phyloP scores from a whole-genome alignment of 2,113 vertebrate genomes.

The Ageneiosus marmoratus region DNA sequence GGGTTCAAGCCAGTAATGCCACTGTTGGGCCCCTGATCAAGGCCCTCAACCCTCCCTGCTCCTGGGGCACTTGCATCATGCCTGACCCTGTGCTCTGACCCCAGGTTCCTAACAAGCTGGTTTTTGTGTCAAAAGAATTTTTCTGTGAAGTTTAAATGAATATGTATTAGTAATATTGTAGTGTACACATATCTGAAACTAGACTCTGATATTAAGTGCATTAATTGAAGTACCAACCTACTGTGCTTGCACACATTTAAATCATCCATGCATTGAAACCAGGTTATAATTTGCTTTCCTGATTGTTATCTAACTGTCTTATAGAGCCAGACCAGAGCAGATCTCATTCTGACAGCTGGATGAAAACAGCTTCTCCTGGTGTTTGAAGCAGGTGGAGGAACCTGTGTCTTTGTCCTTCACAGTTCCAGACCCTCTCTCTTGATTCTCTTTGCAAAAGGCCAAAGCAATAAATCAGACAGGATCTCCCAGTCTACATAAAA shows the following conservation, averaged over 20 bases:
- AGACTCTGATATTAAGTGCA: not conserved
- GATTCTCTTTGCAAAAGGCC: constrained; percentile 5
- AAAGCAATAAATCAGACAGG: constrained; percentile 35
- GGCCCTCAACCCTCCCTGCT: too few species aligned
- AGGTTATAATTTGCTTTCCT: not conserved
- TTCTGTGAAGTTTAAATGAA: too few species aligned
- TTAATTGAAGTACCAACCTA: too few species aligned
- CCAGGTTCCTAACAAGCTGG: too few species aligned
- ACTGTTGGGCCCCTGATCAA: too few species aligned
- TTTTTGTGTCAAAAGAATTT: too few species aligned
- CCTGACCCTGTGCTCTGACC: too few species aligned
- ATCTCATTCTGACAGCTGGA: not conserved
- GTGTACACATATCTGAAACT: not conserved
- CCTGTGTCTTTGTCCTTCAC: not conserved
- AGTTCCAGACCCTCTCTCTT: not conserved
- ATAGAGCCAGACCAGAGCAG: not conserved
- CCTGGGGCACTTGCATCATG: too few species aligned
- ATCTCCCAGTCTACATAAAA: constrained; percentile 20
- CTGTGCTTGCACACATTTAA: too few species aligned
- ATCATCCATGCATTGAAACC: too few species aligned
- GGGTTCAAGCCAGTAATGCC: too few species aligned
- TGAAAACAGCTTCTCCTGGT: not conserved
- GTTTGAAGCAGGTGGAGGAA: not conserved
- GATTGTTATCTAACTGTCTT: not conserved
- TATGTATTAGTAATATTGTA: not conserved